Evolutionary conservation across 2,113 vertebrate species (phyloP).

Genomic region (Ammospiza nelsoni): DNA sequence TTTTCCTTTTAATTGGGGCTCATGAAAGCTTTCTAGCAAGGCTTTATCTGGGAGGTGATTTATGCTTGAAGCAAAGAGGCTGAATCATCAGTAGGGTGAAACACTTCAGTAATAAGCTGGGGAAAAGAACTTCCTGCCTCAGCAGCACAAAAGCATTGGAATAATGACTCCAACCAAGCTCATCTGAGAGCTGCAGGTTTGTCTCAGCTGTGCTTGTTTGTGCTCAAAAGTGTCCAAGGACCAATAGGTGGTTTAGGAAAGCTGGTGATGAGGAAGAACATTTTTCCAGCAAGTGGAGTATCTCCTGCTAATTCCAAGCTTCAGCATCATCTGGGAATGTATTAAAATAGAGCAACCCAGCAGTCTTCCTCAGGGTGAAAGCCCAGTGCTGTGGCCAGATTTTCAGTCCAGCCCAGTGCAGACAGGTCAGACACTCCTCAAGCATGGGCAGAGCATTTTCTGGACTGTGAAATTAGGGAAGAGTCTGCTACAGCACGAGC

Average conservation of each 20-base stretch:
- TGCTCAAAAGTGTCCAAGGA: neutral
- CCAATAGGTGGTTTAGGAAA: neutral
- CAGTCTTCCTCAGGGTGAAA: neutral
- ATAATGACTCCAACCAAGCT: neutral
- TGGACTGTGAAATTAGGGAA: rapidly evolving
- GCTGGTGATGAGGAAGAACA: neutral
- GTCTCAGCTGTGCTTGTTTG: neutral
- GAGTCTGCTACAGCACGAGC: neutral
- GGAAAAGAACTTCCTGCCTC: constrained; percentile 22
- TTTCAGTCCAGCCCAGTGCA: neutral
- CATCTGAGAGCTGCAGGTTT: neutral
- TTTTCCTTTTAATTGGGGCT: constrained; percentile 30
- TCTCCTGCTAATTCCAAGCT: neutral
- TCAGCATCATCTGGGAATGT: rapidly evolving
- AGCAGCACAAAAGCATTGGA: neutral
- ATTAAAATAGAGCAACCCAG: neutral
- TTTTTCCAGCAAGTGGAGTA: neutral
- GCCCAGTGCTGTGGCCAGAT: no score
- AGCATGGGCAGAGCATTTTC: neutral
- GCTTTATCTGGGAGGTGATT: constrained; percentile 21
- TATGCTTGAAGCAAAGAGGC: constrained; percentile 23
- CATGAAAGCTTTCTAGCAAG: constrained; percentile 42
- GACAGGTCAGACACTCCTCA: neutral
- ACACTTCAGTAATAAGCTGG: neutral
- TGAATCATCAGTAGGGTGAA: constrained; percentile 25